A percentile compares a stretch with the other conserved stretches of the same genome.
Evolutionary conservation across 2,113 vertebrate species (phyloP).

Genomic region (Corythoichthys haematopterus): DNA sequence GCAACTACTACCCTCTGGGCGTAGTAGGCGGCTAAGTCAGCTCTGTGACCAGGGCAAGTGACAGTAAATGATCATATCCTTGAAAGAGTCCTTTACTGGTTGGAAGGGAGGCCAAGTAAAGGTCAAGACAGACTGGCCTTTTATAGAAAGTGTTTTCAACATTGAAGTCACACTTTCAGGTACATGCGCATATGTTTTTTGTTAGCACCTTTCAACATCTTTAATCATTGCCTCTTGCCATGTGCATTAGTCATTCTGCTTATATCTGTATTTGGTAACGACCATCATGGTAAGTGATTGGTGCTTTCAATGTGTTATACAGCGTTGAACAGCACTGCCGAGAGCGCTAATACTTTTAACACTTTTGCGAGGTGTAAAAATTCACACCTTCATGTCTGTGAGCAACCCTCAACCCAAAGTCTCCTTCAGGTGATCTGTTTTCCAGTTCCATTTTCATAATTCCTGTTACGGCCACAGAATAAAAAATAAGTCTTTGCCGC

Average conservation of each 20-base stretch:
- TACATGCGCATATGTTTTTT: conserved; percentile 14
- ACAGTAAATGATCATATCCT: conserved; percentile 67
- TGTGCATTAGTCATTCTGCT: background rate
- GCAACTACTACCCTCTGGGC: conserved; percentile 60
- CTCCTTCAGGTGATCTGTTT: conserved; percentile 2
- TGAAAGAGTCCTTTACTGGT: conserved; percentile 56
- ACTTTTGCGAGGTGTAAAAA: conserved; percentile 52
- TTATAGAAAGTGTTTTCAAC: conserved; percentile 22
- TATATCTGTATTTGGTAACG: conserved; percentile 5
- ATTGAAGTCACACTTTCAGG: background rate
- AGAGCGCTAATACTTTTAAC: conserved; percentile 55
- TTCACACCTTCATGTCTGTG: conserved; percentile 42
- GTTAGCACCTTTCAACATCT: conserved; percentile 15
- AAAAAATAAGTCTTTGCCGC: background rate
- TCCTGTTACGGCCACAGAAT: conserved; percentile 1
- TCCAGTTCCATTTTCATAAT: background rate
- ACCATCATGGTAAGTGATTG: conserved; percentile 25
- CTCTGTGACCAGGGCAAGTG: conserved; percentile 43
- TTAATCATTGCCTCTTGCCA: background rate
- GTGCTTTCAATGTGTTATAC: conserved; percentile 48
- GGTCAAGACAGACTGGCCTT: conserved; percentile 50
- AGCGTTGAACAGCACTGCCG: conserved; percentile 34
- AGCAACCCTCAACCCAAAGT: background rate
- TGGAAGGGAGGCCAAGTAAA: conserved; percentile 37
- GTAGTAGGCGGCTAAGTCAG: conserved; percentile 46